Percentiles rank a stretch among this genome's conserved stretches.
Evolutionary conservation across 2,797 vertebrate genomes (phyloP).

Genomic region (Takifugu ocellatus): DNA sequence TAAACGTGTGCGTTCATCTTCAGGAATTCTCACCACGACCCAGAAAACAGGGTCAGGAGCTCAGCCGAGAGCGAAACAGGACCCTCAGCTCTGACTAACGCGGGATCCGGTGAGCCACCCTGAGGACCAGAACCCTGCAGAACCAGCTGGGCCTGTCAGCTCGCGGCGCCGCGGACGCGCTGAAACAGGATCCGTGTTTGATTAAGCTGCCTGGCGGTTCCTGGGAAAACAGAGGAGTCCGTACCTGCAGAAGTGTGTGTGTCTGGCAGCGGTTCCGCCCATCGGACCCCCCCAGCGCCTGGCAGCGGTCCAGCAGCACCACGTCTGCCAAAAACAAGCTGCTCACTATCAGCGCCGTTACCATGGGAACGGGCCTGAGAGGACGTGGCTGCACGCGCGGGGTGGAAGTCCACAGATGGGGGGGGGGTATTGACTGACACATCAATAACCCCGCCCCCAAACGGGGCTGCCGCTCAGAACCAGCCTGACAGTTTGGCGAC

Average conservation of each 20-base stretch:
- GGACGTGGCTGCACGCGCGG: constrained; percentile 53
- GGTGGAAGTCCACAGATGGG: constrained; percentile 59
- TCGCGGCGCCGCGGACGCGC: constrained; percentile 31
- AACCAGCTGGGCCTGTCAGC: constrained; percentile 69
- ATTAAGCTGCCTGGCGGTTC: constrained; percentile 33
- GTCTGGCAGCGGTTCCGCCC: constrained; percentile 54
- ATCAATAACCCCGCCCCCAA: too few relatives aligned
- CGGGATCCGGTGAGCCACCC: neutral
- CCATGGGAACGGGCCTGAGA: constrained; percentile 69
- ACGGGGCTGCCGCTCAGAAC: too few relatives aligned
- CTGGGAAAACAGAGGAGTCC: constrained; percentile 32
- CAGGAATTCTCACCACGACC: too few relatives aligned
- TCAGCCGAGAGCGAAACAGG: too few relatives aligned
- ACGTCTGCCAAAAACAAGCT: constrained; percentile 71
- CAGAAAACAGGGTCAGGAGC: too few relatives aligned
- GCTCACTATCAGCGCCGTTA: constrained; percentile 65
- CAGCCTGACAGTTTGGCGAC: too few relatives aligned
- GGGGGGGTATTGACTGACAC: neutral
- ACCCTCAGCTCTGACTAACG: too few relatives aligned
- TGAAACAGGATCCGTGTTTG: constrained; percentile 42
- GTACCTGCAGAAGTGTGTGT: constrained; percentile 42
- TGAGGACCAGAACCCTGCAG: constrained; percentile 35
- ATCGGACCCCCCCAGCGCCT: constrained; percentile 67
- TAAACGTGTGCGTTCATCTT: too few relatives aligned
- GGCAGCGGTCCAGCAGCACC: constrained; percentile 57